Evolutionary conservation across 1,140 invertebrate genomes (phyloP).

Genomic region (Drosophila cardini): DNA sequence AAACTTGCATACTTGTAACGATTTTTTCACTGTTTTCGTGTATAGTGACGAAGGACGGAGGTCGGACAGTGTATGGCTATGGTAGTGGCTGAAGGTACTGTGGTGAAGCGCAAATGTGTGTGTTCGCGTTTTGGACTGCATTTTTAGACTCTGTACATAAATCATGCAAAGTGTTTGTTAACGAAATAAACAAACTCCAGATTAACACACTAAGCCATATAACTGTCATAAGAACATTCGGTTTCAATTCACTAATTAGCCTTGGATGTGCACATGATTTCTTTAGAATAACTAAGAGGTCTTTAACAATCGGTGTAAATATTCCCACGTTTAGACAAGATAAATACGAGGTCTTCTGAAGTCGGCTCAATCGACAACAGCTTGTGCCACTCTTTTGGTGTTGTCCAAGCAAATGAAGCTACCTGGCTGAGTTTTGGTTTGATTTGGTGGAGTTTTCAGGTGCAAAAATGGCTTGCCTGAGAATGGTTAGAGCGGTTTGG

Average conservation of each 20-base stretch:
- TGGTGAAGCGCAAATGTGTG: conserved; percentile 30
- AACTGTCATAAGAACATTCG: no score
- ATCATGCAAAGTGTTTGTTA: no score
- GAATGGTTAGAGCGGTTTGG: conserved; percentile 16
- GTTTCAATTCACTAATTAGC: no score
- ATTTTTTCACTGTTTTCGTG: conserved; percentile 30
- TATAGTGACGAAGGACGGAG: background rate
- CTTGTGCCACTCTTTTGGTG: background rate
- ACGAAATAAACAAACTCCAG: no score
- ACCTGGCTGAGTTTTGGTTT: conserved; percentile 20
- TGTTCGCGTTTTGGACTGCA: conserved; percentile 22
- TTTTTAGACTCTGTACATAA: conserved; percentile 6
- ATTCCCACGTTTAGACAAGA: no score
- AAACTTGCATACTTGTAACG: conserved; percentile 55
- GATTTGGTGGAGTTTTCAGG: conserved; percentile 25
- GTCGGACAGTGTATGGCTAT: no score
- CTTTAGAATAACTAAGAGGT: no score
- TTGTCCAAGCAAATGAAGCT: conserved; percentile 21
- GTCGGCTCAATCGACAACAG: no score
- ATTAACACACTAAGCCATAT: no score
- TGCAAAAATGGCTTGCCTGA: conserved; percentile 40
- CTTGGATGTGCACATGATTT: no score
- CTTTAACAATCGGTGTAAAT: no score
- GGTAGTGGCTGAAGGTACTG: background rate
- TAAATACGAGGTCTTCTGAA: no score